A percentile compares a stretch with the other conserved stretches of the same genome.
phyloP scores from a whole-genome alignment of 2,888 invertebrate genomes.

The Aphodius granarius region DNA sequence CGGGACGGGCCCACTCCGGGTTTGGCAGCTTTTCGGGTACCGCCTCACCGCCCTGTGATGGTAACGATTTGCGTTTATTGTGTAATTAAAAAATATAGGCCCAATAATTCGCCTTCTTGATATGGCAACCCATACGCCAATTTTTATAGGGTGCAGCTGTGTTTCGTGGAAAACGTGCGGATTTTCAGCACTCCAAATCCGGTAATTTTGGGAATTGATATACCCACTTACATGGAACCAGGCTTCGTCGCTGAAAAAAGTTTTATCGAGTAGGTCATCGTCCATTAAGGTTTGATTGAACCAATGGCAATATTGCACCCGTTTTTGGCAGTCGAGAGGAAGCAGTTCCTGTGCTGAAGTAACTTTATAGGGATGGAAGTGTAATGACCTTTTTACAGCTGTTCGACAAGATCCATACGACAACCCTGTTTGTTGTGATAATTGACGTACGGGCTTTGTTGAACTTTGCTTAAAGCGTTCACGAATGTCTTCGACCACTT shows the following conservation, averaged over 20 bases:
- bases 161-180: slow-evolving; percentile 22
- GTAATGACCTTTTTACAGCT: too few species aligned
- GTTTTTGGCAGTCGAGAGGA: background rate
- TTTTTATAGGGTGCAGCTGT: slow-evolving; percentile 23
- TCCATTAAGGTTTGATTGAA: background rate
- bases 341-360: background rate
- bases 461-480: background rate
- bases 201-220: slow-evolving; percentile 21
- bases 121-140: slow-evolving; percentile 24
- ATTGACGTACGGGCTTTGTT: background rate
- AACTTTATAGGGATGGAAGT: background rate
- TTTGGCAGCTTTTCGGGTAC: too few species aligned
- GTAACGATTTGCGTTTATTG: slow-evolving; percentile 19
- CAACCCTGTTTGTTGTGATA: background rate
- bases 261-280: background rate
- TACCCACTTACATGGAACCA: background rate
- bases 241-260: background rate
- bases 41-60: too few species aligned
- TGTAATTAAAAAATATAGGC: slow-evolving; percentile 25
- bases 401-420: too few species aligned
- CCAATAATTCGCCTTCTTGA: slow-evolving; percentile 24
- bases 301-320: background rate
- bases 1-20: too few species aligned
- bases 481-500: background rate
- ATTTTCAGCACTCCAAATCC: slow-evolving; percentile 28